A percentile compares a stretch with the other conserved stretches of the same genome.
Evolutionary conservation across 2,888 invertebrate genomes (phyloP).

Genomic region (Hydropsyche betteni): DNA sequence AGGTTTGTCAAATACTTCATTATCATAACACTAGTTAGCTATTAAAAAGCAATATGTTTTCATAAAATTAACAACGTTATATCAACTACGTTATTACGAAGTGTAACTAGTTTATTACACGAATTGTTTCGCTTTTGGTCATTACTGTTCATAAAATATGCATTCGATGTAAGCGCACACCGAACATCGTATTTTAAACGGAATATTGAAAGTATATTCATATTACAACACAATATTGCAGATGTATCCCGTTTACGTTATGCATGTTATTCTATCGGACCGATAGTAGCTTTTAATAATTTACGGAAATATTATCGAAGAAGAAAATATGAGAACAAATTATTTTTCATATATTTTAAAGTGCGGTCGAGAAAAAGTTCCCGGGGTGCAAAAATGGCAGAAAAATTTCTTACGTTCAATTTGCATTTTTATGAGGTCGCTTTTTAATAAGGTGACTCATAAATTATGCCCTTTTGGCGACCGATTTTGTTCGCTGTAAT

Average conservation of each 20-base stretch:
- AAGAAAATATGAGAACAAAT: background rate
- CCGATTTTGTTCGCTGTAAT: no score
- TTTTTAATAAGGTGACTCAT: slow-evolving; percentile 19
- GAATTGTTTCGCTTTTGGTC: background rate
- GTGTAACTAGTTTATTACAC: background rate
- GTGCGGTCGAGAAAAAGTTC: background rate
- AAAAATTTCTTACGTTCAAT: slow-evolving; percentile 3
- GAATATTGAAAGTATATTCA: no score
- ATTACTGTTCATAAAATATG: slow-evolving; percentile 18
- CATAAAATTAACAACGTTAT: no score
- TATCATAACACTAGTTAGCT: no score
- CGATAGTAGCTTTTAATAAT: no score
- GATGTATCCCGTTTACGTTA: no score
- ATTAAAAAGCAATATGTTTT: no score
- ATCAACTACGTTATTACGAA: slow-evolving; percentile 2
- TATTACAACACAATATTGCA: no score
- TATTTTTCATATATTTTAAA: background rate
- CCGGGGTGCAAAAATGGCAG: background rate
- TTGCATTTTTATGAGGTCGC: slow-evolving; percentile 27
- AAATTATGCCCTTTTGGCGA: slow-evolving; percentile 21
- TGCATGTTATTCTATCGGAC: no score
- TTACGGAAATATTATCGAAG: no score
- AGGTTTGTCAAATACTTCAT: no score
- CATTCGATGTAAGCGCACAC: background rate
- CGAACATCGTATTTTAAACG: background rate